phyloP scores from a whole-genome alignment of 2,888 invertebrate genomes.

The Aspidiotus rigidus region DNA sequence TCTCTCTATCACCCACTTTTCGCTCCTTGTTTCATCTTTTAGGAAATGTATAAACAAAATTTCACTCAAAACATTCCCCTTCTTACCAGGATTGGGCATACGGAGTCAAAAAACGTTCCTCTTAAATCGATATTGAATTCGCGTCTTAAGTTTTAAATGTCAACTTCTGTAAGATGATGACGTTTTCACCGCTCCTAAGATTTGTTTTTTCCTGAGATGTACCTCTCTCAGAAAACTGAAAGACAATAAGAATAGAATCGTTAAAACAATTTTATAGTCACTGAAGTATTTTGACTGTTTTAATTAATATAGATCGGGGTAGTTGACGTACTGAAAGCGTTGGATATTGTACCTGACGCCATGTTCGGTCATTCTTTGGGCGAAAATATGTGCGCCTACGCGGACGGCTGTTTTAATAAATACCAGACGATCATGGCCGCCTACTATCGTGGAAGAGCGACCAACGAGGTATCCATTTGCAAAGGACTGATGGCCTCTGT shows the following conservation, averaged over 20 bases:
- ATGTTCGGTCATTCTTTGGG: slow-evolving; percentile 63
- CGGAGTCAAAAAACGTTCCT: no score
- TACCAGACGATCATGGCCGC: slow-evolving; percentile 54
- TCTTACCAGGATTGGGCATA: no score
- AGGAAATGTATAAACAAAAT: no score
- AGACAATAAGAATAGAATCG: no score
- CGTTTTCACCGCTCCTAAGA: not conserved
- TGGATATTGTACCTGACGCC: slow-evolving; percentile 60
- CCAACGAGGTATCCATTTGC: slow-evolving; percentile 43
- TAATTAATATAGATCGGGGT: slow-evolving; percentile 49
- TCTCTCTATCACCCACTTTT: no score
- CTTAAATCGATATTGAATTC: no score
- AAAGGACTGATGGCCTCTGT: slow-evolving; percentile 50
- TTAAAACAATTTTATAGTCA: no score
- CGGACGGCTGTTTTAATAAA: slow-evolving; percentile 53
- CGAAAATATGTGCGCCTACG: slow-evolving; percentile 57
- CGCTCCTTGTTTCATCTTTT: no score
- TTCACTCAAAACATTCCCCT: no score
- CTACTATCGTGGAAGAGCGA: slow-evolving; percentile 49
- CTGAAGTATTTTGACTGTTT: not conserved
- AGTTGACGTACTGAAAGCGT: slow-evolving; percentile 53
- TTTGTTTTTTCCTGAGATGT: not conserved
- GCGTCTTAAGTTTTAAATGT: no score
- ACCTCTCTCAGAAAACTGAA: no score
- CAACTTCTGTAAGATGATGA: not conserved